These are phyloP conservation scores for Megaceryle torquata DNA, from an alignment of 2,113 vertebrate genomes.

Conservation along the genomic window DNA sequence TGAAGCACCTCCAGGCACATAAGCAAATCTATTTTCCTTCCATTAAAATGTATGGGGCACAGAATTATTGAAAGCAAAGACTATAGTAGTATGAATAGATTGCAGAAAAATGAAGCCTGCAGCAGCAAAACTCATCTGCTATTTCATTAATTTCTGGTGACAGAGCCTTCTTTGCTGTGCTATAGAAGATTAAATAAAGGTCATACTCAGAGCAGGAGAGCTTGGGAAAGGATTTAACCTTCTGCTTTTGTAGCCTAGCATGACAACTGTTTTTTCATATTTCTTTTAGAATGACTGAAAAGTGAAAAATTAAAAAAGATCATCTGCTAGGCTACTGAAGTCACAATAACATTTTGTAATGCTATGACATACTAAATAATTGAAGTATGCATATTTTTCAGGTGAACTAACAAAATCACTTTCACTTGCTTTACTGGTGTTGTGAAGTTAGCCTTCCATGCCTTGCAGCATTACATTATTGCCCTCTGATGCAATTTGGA, in stretches of 20 bases:
- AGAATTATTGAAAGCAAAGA: background rate
- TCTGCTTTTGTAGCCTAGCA: background rate
- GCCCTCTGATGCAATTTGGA: background rate
- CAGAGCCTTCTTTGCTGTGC: background rate
- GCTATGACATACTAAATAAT: background rate
- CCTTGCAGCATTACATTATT: background rate
- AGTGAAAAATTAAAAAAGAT: background rate
- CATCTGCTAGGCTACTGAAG: background rate
- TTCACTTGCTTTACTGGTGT: background rate
- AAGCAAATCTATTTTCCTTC: background rate
- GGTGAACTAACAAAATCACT: background rate
- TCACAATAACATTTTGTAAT: background rate
- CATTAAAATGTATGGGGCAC: background rate
- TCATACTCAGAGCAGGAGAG: background rate
- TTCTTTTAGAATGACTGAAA: background rate
- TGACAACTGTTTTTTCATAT: background rate
- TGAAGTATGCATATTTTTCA: background rate
- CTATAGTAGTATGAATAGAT: background rate
- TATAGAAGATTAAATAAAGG: background rate
- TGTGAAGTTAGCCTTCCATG: background rate
- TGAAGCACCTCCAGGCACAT: background rate
- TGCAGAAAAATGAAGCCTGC: background rate
- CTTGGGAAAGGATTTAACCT: background rate
- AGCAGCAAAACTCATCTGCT: background rate
- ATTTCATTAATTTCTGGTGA: background rate